Evolutionary conservation across 2,113 vertebrate species (phyloP).

Genomic region (Rynchops niger): DNA sequence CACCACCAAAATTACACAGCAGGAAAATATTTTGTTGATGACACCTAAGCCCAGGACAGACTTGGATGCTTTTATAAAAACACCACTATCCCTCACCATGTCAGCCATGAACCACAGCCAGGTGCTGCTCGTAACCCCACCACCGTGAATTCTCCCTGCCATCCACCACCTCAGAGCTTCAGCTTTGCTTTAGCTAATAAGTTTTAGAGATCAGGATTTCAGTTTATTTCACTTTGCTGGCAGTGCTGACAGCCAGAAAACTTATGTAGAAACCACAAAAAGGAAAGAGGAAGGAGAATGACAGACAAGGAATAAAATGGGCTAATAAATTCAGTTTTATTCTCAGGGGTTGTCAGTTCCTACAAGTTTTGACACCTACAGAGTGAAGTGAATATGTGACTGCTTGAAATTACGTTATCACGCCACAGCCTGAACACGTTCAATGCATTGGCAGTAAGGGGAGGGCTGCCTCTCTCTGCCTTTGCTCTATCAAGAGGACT

Average conservation of each 20-base stretch:
- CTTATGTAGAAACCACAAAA: neutral
- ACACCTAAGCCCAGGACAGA: neutral
- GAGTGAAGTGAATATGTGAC: neutral
- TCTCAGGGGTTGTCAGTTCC: neutral
- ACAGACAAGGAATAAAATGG: neutral
- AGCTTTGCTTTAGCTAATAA: neutral
- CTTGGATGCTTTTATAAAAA: neutral
- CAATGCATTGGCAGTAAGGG: neutral
- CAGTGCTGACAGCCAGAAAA: constrained; percentile 1
- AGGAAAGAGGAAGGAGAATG: neutral
- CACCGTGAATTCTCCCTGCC: neutral
- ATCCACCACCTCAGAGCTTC: neutral
- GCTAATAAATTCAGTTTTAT: constrained; percentile 13
- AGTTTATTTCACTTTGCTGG: neutral
- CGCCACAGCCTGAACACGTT: neutral
- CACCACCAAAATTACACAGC: neutral
- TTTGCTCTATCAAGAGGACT: neutral
- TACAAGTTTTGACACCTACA: neutral
- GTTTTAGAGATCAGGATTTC: neutral
- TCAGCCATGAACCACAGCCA: rapidly evolving
- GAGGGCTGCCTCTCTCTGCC: neutral
- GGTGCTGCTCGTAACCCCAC: neutral
- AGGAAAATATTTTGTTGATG: neutral
- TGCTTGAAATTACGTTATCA: constrained; percentile 18
- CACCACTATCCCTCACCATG: neutral